Base-by-base conservation (phyloP, 1,140 invertebrate species). In the Drosophila triauraria region DNA sequence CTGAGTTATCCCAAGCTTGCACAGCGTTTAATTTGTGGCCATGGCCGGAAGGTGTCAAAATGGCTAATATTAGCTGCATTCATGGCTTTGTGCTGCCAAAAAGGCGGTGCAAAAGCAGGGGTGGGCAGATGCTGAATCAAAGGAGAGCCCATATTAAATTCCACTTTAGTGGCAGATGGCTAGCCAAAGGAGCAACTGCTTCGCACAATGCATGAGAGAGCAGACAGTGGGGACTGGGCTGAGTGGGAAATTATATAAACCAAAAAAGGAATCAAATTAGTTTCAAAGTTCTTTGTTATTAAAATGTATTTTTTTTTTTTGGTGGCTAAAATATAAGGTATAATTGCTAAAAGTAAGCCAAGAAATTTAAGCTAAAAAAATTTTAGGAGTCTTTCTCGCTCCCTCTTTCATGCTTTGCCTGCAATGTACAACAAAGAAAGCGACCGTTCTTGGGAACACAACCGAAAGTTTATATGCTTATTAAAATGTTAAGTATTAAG, bases 91-190 rank as follows among this genome's bases (percentile, higher is more conserved):
- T 44, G 27, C 35, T 30, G 38, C 27, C 48, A 17, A 23, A 17
- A 35, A 15, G 30, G 44, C 32, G 53, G 12, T 10, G 10, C 13
- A 2, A 3, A 17, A 5, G 5, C 17, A 6, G 38, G 47, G 20
- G 10, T 30, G 15, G 15, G 8, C 48, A 51, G 27, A 17, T 35
- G 32, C 23, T n/a, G 48, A 40, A 10, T 56, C n/a, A 30, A 35
- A 23, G 35, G 7, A 20, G 44, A 43, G 25, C 15, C 42, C 63
- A 47, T 70, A 70, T 70, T 70, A 68, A 70, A 70, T 70, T 56
- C 67, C 63, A 68, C 62, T 69, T 67, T 38, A 2, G 38, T 12
- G 61, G 47, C 38, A 46, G 48, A 38, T 68, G 62, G 32, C 17
- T 20, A 27, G n/a, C 32, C 38, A 68, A 67, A n/a, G 23, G 32